These are phyloP conservation scores for Bombyx huttoni DNA, from an alignment of 2,888 invertebrate genomes.

Conservation along the genomic window DNA sequence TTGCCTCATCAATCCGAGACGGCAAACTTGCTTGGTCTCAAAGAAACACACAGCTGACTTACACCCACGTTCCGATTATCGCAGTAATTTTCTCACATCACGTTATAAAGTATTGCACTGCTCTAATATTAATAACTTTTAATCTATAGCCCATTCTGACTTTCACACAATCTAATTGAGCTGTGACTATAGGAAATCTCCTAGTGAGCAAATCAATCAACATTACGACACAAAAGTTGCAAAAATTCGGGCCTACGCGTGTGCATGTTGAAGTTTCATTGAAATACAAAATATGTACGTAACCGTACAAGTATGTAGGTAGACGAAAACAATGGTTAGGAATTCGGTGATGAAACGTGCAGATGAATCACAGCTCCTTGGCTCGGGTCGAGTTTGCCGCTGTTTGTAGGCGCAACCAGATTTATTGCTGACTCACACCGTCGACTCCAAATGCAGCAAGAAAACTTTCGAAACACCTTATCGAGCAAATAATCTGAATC, in stretches of 20 bases:
- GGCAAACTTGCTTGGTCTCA: slow-evolving; percentile 29
- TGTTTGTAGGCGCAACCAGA: slow-evolving; percentile 44
- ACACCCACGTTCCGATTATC: slow-evolving; percentile 64
- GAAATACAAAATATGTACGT: slow-evolving; percentile 23
- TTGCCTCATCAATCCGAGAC: slow-evolving; percentile 46
- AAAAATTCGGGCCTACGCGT: slow-evolving; percentile 19
- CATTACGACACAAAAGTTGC: slow-evolving; percentile 24
- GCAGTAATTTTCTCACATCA: slow-evolving; percentile 52
- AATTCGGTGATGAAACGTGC: slow-evolving; percentile 42
- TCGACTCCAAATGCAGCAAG: slow-evolving; percentile 29
- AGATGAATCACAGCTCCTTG: slow-evolving; percentile 50
- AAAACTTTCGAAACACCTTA: slow-evolving; percentile 31
- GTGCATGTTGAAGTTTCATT: slow-evolving; percentile 21
- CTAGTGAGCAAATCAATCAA: slow-evolving; percentile 39
- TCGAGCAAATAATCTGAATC: slow-evolving; percentile 12
- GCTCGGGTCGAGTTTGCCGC: slow-evolving; percentile 21
- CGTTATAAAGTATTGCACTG: slow-evolving; percentile 34
- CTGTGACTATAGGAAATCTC: slow-evolving; percentile 23
- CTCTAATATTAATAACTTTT: slow-evolving; percentile 20
- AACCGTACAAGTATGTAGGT: slow-evolving; percentile 10
- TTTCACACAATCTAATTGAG: slow-evolving; percentile 47
- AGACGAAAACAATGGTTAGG: slow-evolving; percentile 21
- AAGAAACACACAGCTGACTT: slow-evolving; percentile 37
- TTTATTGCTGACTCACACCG: slow-evolving; percentile 54
- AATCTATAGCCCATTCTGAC: slow-evolving; percentile 22